These are phyloP conservation scores for Hemichromis elongatus DNA, from an alignment of 2,113 vertebrate genomes.

Conservation along the genomic window DNA sequence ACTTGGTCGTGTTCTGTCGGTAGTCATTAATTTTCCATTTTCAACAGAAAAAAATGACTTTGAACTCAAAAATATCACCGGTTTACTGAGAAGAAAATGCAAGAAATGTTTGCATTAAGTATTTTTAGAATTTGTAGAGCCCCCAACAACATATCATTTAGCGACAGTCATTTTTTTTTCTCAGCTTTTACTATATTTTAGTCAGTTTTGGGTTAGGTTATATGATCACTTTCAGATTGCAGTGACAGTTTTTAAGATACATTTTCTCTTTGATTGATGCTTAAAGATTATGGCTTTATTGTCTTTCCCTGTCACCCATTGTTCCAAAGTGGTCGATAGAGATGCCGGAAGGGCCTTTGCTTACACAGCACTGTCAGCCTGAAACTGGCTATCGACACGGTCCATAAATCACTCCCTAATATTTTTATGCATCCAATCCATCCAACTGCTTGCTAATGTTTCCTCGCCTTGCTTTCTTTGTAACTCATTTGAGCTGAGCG, in stretches of 20 bases:
- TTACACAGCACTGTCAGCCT: constrained; percentile 54
- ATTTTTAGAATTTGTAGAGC: background rate
- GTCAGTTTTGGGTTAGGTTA: background rate
- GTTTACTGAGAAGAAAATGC: background rate
- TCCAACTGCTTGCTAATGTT: constrained; percentile 56
- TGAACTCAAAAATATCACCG: background rate
- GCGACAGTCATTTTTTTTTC: background rate
- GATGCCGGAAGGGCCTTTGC: constrained; percentile 44
- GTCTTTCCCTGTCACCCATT: constrained; percentile 29
- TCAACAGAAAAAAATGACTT: background rate
- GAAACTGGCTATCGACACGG: constrained; percentile 47
- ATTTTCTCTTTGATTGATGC: constrained; percentile 17
- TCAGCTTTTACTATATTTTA: background rate
- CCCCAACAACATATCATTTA: background rate
- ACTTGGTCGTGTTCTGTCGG: background rate
- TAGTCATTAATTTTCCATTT: background rate
- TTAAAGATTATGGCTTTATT: constrained; percentile 16
- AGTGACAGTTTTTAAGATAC: background rate
- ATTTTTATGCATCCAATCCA: constrained; percentile 54
- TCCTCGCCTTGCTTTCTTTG: constrained; percentile 49
- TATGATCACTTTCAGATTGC: background rate
- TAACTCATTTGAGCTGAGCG: constrained; percentile 51
- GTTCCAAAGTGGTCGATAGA: constrained; percentile 22
- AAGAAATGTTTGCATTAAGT: background rate
- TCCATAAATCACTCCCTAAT: constrained; percentile 64